Base-by-base conservation (phyloP, 2,888 invertebrate species). In the Eucriotettix oculatus region DNA sequence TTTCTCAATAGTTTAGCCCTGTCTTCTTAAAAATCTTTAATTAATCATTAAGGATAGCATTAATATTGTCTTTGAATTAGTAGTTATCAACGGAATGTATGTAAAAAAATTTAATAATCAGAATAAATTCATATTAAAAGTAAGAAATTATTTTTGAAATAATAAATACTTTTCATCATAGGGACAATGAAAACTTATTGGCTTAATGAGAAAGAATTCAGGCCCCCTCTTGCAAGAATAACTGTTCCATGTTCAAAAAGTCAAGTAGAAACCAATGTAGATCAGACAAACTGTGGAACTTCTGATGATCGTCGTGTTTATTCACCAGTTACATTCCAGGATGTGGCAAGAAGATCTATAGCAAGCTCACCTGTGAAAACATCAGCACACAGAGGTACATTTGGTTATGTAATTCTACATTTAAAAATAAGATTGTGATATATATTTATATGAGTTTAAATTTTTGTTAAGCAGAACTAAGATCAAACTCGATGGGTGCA, bases 171-270 rank as follows among this genome's bases (percentile, higher is more conserved):
- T 11, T 57, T 44, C n/a, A 17, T 57, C 60, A 61, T 71, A 86
- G 87, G 87, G 57, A 77, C 80, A 59, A 91, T 92, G 90, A 91
- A 90, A 74, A 92, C 92, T 0, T 92, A 88, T 71, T 92, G 92
- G 92, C 74, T 92, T 60, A 82, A 85, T 69, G 83, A 84, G 48
- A 79, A 87, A 58, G 85, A 87, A 67, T 79, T 81, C 52, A 77
- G 90, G 41, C 76, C 81, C 7, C 79, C 81, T 3, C 66, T 73
- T 40, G 52, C 69, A 64, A 67, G 68, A 54, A 75, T 0, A n/a
- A n/a, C 48, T 48, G n/a, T 48, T 48, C 48, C 48, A 14, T 74
- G 75, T 3, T 72, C 72, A 0, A 76, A 76, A 62, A 68, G 73
- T 1, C 78, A 78, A 63, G 77, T 76, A 78, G 77, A 77, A 60